Base-by-base conservation (phyloP, 2,888 invertebrate species). In the Odontocerum albicorne region DNA sequence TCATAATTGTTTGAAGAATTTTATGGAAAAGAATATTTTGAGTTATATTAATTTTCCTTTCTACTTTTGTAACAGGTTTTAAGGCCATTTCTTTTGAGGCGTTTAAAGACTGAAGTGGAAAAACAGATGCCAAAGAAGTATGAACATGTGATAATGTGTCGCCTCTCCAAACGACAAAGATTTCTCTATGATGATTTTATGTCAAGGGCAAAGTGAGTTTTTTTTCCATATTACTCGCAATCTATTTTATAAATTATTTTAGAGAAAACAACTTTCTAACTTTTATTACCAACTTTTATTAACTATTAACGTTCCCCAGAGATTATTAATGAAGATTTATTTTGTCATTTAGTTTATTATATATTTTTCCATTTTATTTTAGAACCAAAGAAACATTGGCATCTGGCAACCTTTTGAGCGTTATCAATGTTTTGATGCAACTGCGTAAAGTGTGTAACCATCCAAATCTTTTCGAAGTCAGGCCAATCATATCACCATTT, bases 181-280 rank as follows among this genome's bases (percentile, higher is more conserved):
- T 96, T 86, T 78, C 82, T 99, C 55, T 99, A 99, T 77, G 98
- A 99, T 75, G 99, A 99, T 74, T 99, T 98, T 76, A 98, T 99
- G 97, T 89, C 94, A 49, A 85, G 95, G 66, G 87, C 96, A 68
- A 90, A 91, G 92, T 92, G 75, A 81, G 86, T 79, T 61, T 8
- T 2, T 3, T 22, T 27, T 20, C 35, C 32, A 10, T 12, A 19
- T 31, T 1, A n/a, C n/a, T n/a, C n/a, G n/a, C n/a, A n/a, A n/a
- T n/a, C n/a, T n/a, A n/a, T n/a, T n/a, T n/a, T n/a, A n/a, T n/a
- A n/a, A n/a, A n/a, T n/a, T n/a, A n/a, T n/a, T n/a, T n/a, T n/a
- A n/a, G n/a, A n/a, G n/a, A n/a, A n/a, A n/a, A n/a, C n/a, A n/a
- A n/a, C n/a, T n/a, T n/a, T n/a, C n/a, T n/a, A 21, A 17, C 3